These are phyloP conservation scores for Pangasius sanitwongsei DNA, from an alignment of 2,797 vertebrate genomes.

Conservation along the genomic window DNA sequence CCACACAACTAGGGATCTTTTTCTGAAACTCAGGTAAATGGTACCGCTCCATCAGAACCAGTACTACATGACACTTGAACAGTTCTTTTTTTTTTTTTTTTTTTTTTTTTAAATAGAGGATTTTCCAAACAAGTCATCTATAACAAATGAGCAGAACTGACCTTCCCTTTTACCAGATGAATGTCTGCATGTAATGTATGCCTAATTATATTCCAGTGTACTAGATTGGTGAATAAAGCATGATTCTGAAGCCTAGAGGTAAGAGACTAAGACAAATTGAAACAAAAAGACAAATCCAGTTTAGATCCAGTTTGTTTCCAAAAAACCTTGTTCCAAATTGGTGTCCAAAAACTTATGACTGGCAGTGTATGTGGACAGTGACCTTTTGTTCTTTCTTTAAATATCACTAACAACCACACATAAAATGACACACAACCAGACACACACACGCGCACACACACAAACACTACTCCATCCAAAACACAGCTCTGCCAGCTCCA, in stretches of 20 bases:
- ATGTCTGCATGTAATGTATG: not conserved
- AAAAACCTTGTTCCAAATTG: not conserved
- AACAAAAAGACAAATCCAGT: not conserved
- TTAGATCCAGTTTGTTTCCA: not conserved
- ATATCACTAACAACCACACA: not conserved
- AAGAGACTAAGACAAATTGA: not conserved
- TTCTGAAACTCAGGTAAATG: not conserved
- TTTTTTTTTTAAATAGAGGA: not conserved
- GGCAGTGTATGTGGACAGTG: not conserved
- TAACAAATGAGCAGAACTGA: not conserved
- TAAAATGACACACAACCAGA: not conserved
- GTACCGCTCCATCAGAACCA: not conserved
- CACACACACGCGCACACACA: not conserved
- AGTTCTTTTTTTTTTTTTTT: not conserved
- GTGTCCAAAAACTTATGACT: not conserved
- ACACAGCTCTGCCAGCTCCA: slow-evolving; percentile 7
- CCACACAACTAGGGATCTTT: not conserved
- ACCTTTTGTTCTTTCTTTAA: not conserved
- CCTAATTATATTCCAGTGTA: not conserved
- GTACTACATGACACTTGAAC: not conserved
- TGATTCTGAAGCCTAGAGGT: not conserved
- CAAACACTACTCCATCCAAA: not conserved
- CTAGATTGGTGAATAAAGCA: not conserved
- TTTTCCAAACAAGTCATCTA: not conserved
- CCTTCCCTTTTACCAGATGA: not conserved